These are phyloP conservation scores for Cheilosia vernalis DNA, from an alignment of 2,888 invertebrate genomes.

Conservation along the genomic window DNA sequence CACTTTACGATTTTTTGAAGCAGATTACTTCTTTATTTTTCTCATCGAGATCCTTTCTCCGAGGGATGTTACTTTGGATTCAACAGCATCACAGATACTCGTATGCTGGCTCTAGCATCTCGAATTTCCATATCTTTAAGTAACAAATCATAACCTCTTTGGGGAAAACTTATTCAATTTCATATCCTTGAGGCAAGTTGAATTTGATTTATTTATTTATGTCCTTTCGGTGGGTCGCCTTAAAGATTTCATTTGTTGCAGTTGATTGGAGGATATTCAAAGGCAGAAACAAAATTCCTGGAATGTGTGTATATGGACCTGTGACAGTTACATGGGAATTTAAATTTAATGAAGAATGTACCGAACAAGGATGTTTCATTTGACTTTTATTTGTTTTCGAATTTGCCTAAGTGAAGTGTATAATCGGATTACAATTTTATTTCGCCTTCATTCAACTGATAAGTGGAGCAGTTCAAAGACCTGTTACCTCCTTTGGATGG, in stretches of 20 bases:
- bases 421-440: constrained; percentile 41
- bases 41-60: neutral
- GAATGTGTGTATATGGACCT: constrained; percentile 1
- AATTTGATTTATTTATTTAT: constrained; percentile 72
- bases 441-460: constrained; percentile 3
- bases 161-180: constrained; percentile 72
- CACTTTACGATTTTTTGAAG: constrained; percentile 40
- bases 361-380: neutral
- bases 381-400: constrained; percentile 41
- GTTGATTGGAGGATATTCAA: constrained; percentile 47
- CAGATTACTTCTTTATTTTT: constrained; percentile 25
- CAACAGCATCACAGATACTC: constrained; percentile 21
- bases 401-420: constrained; percentile 40
- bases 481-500: neutral
- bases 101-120: neutral
- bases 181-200: constrained; percentile 66
- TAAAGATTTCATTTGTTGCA: constrained; percentile 63
- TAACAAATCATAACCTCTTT: constrained; percentile 69
- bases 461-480: constrained; percentile 14
- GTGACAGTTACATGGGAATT: constrained; percentile 16
- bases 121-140: constrained; percentile 68
- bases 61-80: constrained; percentile 46
- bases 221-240: constrained; percentile 25
- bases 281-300: neutral
- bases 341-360: constrained; percentile 21